A percentile compares a stretch with the other conserved stretches of the same genome.
Evolutionary conservation across 2,888 invertebrate species (phyloP).

Genomic region (Pachliopta kotzebuea): DNA sequence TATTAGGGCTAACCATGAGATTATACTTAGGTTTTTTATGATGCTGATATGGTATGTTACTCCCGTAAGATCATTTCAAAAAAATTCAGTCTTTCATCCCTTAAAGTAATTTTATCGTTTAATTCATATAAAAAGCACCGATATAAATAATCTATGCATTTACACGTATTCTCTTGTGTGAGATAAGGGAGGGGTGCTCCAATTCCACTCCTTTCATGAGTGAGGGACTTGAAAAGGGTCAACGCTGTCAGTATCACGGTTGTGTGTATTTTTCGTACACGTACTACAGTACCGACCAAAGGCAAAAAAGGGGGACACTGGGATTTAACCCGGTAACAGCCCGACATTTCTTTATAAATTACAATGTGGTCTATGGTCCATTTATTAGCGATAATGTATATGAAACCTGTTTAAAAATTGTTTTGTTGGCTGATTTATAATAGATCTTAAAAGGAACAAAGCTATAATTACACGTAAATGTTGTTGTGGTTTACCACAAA

Average conservation of each 20-base stretch:
- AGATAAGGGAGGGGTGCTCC: neutral
- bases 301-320: too few relatives aligned
- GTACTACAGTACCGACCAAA: neutral
- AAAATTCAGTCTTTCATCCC: too few relatives aligned
- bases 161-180: too few relatives aligned
- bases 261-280: neutral
- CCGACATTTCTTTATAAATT: neutral
- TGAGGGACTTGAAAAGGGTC: neutral
- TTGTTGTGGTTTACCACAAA: conserved; percentile 16
- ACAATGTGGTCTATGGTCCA: neutral
- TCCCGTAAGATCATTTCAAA: too few relatives aligned
- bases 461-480: conserved; percentile 1
- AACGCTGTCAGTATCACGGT: neutral
- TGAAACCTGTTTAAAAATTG: neutral
- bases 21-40: too few relatives aligned
- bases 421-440: neutral
- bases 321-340: too few relatives aligned
- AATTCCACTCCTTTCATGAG: neutral
- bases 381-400: neutral
- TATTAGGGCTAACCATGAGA: too few relatives aligned
- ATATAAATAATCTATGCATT: neutral
- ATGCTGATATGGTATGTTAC: too few relatives aligned
- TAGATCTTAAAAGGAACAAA: conserved; percentile 7
- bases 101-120: too few relatives aligned
- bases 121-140: too few relatives aligned